Evolutionary conservation across 2,888 invertebrate species (phyloP), one percentile per base, ranked within the genome.

Genomic region (Cheilosia grossa): DNA sequence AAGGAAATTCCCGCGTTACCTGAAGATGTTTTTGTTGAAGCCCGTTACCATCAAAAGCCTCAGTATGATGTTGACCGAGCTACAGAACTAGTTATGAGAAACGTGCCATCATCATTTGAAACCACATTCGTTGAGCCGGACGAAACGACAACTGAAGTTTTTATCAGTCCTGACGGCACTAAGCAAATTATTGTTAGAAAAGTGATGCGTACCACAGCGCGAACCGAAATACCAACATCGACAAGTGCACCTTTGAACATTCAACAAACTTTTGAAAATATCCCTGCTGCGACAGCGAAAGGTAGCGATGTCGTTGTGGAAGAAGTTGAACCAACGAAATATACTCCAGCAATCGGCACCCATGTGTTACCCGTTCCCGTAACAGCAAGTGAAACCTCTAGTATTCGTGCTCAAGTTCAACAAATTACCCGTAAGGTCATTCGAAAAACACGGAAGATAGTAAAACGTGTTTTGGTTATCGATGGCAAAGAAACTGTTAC

Each of bases 401-500:
- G 89, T 59, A 95, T 97, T 0, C 94, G 95, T 49, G 96, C 97
- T 24, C 95, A 96, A 6, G 96, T 97, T 0, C 96, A 97, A 90
- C 96, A 97, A 92, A 95, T 97, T 0, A 96, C 96, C 0, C 94
- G 96, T 87, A 94, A 95, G 89, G 94, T 96, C n/a, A 94, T 96
- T 4, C 94, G 95, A 80, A 96, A 95, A 88, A 95, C 95, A 17
- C 93, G 95, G 58, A 94, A 95, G 86, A 95, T 97, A 19, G 95
- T 97, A 66, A 94, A 96, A 69, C 94, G 95, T 87, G 94, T 96
- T 2, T 95, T 95, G 0, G 95, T 97, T 5, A 94, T 97, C 77
- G 95, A 97, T 90, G 97, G 97, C 0, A 96, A 96, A 91, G 97
- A 97, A 92, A 95, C 95, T 82, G 94, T 96, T 0, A 95, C 95